Conservation (phyloP, 2,113 vertebrate genomes). For the Micronycteris hirsuta region DNA sequence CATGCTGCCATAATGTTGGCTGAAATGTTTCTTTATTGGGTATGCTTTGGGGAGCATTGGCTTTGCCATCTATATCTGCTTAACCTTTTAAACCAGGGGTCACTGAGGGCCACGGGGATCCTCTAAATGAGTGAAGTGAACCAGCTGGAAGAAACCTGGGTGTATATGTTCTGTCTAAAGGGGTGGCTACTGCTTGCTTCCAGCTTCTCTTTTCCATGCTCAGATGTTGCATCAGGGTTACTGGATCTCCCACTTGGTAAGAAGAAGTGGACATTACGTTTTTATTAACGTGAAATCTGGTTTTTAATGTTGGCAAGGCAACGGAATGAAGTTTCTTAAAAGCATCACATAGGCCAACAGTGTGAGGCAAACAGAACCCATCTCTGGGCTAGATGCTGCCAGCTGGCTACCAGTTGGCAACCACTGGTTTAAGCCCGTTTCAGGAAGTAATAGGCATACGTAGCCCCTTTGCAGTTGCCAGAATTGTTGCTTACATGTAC, state of each 20-base stretch:
- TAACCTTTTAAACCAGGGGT: not conserved
- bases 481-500: not conserved
- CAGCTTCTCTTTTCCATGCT: too few species aligned
- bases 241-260: not conserved
- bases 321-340: not conserved
- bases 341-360: not conserved
- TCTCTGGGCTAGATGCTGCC: not conserved
- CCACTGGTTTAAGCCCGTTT: slow-evolving; percentile 41
- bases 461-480: not conserved
- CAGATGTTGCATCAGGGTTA: too few species aligned
- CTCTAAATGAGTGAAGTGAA: not conserved
- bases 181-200: fast-evolving
- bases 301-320: not conserved
- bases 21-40: not conserved
- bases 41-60: not conserved
- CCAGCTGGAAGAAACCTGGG: too few species aligned
- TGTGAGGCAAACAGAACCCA: not conserved
- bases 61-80: not conserved
- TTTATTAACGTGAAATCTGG: not conserved
- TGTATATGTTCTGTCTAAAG: fast-evolving
- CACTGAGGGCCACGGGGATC: not conserved
- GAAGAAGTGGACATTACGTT: not conserved
- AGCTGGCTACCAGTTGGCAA: not conserved
- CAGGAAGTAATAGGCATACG: not conserved
- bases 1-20: not conserved